Evolutionary conservation across 2,797 vertebrate genomes (phyloP), one percentile per base, ranked within the genome.

Genomic region (Pitangus sulphuratus): DNA sequence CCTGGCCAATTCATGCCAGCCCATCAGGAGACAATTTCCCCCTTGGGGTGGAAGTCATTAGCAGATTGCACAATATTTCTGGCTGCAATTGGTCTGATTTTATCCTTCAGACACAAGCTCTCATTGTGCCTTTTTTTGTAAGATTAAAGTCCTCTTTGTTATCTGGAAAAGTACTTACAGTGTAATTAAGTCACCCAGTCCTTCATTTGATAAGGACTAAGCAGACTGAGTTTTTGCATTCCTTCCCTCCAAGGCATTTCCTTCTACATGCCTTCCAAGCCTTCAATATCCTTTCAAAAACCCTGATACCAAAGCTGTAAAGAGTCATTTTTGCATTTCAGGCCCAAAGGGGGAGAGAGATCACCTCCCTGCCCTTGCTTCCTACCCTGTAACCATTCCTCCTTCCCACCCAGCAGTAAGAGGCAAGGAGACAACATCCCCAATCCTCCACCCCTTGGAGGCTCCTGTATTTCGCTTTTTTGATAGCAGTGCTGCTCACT

Each of bases 171-270:
- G 64, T 71, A 89, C 64, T 96, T 95, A 74, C 35, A 80, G 47
- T 66, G 47, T 93, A 96, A 95, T 92, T 92, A 94, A 94, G 93
- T 95, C 89, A 95, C 53, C 48, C 45, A 75, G 84, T 71, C 79
- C 76, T 89, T 70, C 5, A 0, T 62, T 95, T 88, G 95, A 95
- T 96, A 90, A 93, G 84, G 44, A 53, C 81, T 89, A 66, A 93
- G 70, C 56, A 77, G 79, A 81, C 11, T 60, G 64, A 70, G 54
- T 37, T 86, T 48, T 71, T 10, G 0, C 33, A 84, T 88, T 90
- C 78, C 64, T 60, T 83, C 81, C 68, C 66, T 76, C 39, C 70
- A 40, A 87, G 75, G 75, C 50, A 84, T 85, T 87, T 92, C 62
- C 77, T 68, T 77, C 75, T 28, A 35, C 54, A 39, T 21, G 25